Evolutionary conservation across 2,113 vertebrate species (phyloP), one percentile per base, ranked within the genome.

Genomic region (Mormoops blainvillei): DNA sequence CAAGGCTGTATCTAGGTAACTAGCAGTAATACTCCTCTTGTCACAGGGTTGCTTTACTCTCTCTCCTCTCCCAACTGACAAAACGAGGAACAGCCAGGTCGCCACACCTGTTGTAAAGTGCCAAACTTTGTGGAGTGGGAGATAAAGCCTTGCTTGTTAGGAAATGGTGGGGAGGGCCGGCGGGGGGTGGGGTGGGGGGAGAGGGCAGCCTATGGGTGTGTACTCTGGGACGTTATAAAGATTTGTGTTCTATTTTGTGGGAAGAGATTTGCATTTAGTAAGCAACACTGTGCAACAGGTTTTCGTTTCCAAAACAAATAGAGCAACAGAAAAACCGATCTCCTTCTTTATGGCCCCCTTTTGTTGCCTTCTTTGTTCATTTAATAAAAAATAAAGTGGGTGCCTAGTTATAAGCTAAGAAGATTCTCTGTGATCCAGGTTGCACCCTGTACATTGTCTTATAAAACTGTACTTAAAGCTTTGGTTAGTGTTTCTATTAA

Each of bases 261-360:
- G 26, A 71, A 63, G 36, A 82, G 45, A 89, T 70, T 97, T 89
- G 45, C 22, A 41, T 65, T 58, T 58, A 56, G 70, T 86, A 87
- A 89, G 18, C 52, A 77, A 68, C 22, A 83, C 38, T 50, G 14
- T 84, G 45, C 48, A 80, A 74, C 56, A 61, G 52, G 18, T 78
- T 77, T 83, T 67, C 18, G 7, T 94, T 84, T 97, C 73, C 68
- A 91, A 76, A 90, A 48, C 88, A 95, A 93, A 74, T 31, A 96
- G 41, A 94, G 74, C 24, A 90, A 45, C 26, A 63, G 54, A 87
- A 93, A 85, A 70, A 43, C 19, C 0, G 0, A 15, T 56, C 82
- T 50, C 45, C 20, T 4, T 33, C 3, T 84, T 71, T 78, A 19
- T 16, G 2, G 15, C 19, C 31, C 22, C 4, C 24, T 85, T 84